Evolutionary conservation across 2,113 vertebrate genomes (phyloP).

Genomic region (Ailuropoda melanoleuca): DNA sequence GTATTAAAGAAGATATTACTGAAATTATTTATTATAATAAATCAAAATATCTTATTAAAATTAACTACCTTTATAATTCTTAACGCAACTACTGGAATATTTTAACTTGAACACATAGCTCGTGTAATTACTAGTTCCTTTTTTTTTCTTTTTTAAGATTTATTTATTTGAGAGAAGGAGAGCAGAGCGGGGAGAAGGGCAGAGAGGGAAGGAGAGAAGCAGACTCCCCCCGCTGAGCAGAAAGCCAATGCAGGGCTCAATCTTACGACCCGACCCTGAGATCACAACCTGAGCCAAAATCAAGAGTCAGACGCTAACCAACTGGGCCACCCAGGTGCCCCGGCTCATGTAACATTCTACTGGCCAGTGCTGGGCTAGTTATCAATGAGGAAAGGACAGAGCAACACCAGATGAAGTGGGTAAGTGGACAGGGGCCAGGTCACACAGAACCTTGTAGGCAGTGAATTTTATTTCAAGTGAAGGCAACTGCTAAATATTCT

Average conservation of each 20-base stretch:
- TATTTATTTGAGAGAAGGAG: neutral
- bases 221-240: neutral
- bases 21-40: neutral
- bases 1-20: neutral
- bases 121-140: neutral
- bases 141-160: neutral
- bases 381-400: neutral
- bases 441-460: neutral
- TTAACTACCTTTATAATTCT: neutral
- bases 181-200: neutral
- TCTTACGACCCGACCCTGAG: neutral
- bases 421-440: neutral
- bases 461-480: neutral
- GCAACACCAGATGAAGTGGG: neutral
- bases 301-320: neutral
- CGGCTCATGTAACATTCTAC: neutral
- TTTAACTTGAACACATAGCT: neutral
- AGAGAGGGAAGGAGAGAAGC: neutral
- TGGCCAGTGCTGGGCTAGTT: fast-evolving
- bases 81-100: neutral
- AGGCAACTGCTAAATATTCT: neutral
- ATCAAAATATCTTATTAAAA: neutral
- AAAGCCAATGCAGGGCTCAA: neutral
- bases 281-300: neutral
- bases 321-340: neutral